Conservation (phyloP, 2,888 invertebrate species). For the Timema podura region DNA sequence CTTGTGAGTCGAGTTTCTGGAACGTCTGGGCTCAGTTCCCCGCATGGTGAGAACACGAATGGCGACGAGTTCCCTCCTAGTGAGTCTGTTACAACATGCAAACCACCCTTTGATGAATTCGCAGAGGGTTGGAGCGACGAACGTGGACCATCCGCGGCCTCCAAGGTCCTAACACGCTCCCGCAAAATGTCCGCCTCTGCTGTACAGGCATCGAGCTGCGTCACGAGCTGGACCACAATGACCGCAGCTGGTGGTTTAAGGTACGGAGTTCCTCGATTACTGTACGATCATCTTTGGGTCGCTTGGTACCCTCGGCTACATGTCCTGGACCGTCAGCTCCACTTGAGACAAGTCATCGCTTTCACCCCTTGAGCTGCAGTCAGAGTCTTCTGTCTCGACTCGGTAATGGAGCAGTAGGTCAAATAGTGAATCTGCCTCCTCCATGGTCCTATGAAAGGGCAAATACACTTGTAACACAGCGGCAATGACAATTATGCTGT, state of each 20-base stretch:
- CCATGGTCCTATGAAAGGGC: slow-evolving; percentile 49
- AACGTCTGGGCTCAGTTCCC: slow-evolving; percentile 36
- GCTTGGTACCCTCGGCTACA: slow-evolving; percentile 41
- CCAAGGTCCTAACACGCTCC: slow-evolving; percentile 54
- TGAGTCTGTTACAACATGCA: slow-evolving; percentile 31
- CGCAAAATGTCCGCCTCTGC: slow-evolving; percentile 58
- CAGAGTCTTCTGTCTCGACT: slow-evolving; percentile 28
- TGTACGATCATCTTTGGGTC: slow-evolving; percentile 57
- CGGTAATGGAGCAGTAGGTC: slow-evolving; percentile 43
- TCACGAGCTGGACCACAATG: slow-evolving; percentile 55
- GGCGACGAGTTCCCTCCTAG: slow-evolving; percentile 37
- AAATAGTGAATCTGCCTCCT: slow-evolving; percentile 63
- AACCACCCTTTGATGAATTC: slow-evolving; percentile 22
- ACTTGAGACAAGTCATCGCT: slow-evolving; percentile 38
- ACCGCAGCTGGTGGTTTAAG: slow-evolving; percentile 59
- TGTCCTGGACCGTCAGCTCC: not conserved
- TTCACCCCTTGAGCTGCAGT: slow-evolving; percentile 29
- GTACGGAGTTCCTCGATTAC: slow-evolving; percentile 65
- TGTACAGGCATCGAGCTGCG: slow-evolving; percentile 62
- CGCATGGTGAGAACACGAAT: slow-evolving; percentile 39
- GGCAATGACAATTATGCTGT: not conserved
- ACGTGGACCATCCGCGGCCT: slow-evolving; percentile 46
- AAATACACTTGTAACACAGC: not conserved
- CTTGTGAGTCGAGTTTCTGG: slow-evolving; percentile 24
- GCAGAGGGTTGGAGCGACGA: slow-evolving; percentile 33